Evolutionary conservation across 2,888 invertebrate genomes (phyloP), one percentile per base, ranked within the genome.

Genomic region (Ophion slaviceki): DNA sequence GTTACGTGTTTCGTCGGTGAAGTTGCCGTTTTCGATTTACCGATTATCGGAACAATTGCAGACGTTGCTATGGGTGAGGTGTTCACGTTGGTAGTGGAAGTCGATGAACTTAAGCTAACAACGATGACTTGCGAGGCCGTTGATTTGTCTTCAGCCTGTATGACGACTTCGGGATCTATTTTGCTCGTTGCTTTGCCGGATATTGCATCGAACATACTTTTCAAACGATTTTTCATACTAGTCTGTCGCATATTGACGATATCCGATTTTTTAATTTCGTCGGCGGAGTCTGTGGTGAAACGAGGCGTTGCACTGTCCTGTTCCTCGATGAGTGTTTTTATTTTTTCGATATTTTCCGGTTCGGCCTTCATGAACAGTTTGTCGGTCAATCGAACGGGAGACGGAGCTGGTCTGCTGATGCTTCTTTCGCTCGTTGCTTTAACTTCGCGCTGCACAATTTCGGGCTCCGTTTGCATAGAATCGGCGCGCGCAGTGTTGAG

Each of bases 171-270:
- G 0, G 93, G 93, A 88, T 93, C 92, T 7, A 94, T 93, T 87
- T 88, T 91, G 47, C 89, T 92, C 3, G 91, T 81, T 28, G 89
- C 90, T 91, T 93, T 93, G 3, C 94, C 94, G 24, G 93, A 93
- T 87, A 93, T 93, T 3, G 93, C 94, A 82, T 94, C 92, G 45
- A 93, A 93, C 94, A 94, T 94, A 66, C 92, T 94, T 74, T 93
- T 92, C 17, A 94, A 88, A 77, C 93, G 91, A 0, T 91, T 89
- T 53, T 91, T 91, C 93, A 94, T 93, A 68, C 92, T 93, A 0
- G 91, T 93, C 84, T 93, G 91, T n/a, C 93, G 90, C 93, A 93
- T 93, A 62, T 92, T 91, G 1, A 91, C 88, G 72, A 94, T 92
- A 71, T 94, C 94, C 28, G 92, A 91, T 74, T 91, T 94, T 59